These are phyloP conservation scores for Bubalus kerabau DNA, from an alignment of 2,113 vertebrate genomes.

Conservation along the genomic window DNA sequence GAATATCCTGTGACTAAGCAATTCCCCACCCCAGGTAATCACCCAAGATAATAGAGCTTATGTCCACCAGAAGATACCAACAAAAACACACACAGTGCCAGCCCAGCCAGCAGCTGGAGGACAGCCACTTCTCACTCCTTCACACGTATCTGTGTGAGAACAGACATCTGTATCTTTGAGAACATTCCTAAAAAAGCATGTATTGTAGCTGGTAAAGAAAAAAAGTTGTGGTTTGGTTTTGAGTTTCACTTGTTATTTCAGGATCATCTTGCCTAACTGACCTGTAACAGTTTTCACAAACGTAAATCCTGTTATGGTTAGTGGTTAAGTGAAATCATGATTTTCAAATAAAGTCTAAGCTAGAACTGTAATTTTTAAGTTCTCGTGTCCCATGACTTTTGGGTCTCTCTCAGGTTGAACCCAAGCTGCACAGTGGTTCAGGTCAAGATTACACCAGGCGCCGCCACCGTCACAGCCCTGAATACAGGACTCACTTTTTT, in stretches of 20 bases:
- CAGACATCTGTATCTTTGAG: not conserved
- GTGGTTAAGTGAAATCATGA: not conserved
- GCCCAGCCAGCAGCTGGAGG: not conserved
- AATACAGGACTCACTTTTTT: not conserved
- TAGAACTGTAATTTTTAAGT: not conserved
- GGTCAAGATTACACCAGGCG: not conserved
- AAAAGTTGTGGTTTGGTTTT: not conserved
- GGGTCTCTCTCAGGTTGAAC: not conserved
- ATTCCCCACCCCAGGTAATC: not conserved
- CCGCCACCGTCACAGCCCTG: fast-evolving
- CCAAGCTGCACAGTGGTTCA: not conserved
- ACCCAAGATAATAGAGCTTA: not conserved
- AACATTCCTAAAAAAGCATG: not conserved
- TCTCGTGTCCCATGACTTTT: not conserved
- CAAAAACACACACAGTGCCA: not conserved
- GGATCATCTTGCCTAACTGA: not conserved
- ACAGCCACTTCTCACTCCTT: not conserved
- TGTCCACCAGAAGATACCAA: not conserved
- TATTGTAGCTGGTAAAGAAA: not conserved
- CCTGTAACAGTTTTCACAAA: not conserved
- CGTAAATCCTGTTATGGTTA: not conserved
- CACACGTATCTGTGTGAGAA: not conserved
- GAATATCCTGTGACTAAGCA: not conserved
- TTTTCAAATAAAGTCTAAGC: not conserved
- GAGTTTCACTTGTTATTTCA: not conserved